These are phyloP conservation scores for Oriolus oriolus DNA, from an alignment of 2,113 vertebrate genomes.

Conservation along the genomic window DNA sequence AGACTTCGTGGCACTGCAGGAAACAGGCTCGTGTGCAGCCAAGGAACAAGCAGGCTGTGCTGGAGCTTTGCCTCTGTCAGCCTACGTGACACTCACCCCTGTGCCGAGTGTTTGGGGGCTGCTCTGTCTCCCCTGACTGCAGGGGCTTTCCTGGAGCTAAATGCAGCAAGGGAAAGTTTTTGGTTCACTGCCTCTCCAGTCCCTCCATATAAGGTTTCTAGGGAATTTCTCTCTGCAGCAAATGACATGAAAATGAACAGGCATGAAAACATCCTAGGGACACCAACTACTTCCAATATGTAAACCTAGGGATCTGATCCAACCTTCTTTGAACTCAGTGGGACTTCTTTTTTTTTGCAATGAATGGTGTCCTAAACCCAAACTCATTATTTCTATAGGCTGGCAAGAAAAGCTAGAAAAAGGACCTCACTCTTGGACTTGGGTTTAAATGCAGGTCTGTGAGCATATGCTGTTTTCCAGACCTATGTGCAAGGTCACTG, in stretches of 20 bases:
- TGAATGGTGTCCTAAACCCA: not conserved
- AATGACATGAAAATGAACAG: not conserved
- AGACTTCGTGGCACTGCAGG: not conserved
- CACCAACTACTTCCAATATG: not conserved
- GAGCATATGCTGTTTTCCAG: not conserved
- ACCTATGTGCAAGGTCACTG: not conserved
- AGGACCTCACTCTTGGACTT: not conserved
- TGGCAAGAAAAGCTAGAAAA: not conserved
- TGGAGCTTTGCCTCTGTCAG: not conserved
- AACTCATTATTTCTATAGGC: not conserved
- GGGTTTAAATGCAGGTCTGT: not conserved
- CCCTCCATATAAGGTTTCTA: not conserved
- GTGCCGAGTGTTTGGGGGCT: not conserved
- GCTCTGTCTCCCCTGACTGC: not conserved
- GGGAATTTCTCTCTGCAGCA: not conserved
- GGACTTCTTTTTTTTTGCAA: not conserved
- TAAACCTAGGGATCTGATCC: not conserved
- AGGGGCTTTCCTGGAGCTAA: not conserved
- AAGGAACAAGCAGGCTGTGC: not conserved
- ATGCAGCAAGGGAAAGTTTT: not conserved
- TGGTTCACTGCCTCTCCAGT: not conserved
- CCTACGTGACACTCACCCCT: accelerated
- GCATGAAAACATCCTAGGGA: not conserved
- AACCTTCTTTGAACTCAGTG: not conserved
- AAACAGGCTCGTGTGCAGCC: not conserved